A percentile compares a stretch with the other conserved stretches of the same genome.
phyloP scores from a whole-genome alignment of 1,140 invertebrate genomes.

The Anastrepha obliqua region DNA sequence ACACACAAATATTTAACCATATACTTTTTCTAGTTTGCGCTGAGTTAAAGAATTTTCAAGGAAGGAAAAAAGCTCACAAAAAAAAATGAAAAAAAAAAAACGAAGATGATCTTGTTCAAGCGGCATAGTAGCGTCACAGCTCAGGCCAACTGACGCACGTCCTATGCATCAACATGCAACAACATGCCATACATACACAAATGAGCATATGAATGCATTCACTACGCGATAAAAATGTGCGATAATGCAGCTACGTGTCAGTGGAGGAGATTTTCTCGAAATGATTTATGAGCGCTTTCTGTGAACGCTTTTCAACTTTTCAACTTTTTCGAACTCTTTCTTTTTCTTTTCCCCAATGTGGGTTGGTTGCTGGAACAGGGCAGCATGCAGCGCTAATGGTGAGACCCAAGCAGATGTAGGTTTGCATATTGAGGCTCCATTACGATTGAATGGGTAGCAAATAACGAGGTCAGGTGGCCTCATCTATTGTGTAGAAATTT shows the following conservation, averaged over 20 bases:
- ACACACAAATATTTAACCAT: background rate
- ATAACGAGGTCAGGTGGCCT: constrained; percentile 39
- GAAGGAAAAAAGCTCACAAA: background rate
- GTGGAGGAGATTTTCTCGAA: constrained; percentile 26
- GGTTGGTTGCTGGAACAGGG: background rate
- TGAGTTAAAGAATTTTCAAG: constrained; percentile 1
- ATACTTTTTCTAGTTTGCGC: background rate
- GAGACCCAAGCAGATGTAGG: background rate
- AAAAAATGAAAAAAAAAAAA: background rate
- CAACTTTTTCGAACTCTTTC: background rate
- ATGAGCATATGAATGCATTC: constrained; percentile 23
- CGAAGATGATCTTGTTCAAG: constrained; percentile 33
- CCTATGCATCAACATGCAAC: background rate
- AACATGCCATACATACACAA: background rate
- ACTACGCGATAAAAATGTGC: constrained; percentile 32
- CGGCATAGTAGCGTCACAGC: background rate
- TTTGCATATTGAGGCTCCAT: background rate
- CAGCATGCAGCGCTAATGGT: background rate
- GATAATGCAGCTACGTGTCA: constrained; percentile 45
- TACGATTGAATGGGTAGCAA: background rate
- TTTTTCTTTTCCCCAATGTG: background rate
- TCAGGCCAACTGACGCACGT: background rate
- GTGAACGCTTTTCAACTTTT: constrained; percentile 32
- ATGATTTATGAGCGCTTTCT: constrained; percentile 32
- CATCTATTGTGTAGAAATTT: background rate